A percentile compares a stretch with the other conserved stretches of the same genome.
Evolutionary conservation across 2,888 invertebrate species (phyloP).

Genomic region (Agrypnus murinus): DNA sequence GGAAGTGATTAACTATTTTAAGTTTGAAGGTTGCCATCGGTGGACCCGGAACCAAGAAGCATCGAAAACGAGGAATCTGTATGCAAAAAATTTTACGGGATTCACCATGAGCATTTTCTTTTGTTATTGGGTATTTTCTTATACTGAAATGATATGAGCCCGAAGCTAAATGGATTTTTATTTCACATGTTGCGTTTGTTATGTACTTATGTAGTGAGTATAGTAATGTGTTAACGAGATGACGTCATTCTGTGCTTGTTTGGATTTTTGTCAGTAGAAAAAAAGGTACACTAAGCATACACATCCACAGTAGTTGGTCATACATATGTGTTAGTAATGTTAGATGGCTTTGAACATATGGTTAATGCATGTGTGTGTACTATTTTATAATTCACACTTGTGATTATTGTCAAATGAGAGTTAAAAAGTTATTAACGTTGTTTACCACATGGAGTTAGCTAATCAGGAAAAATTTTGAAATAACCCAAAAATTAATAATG

Average conservation of each 20-base stretch:
- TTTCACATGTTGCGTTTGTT: too few species aligned
- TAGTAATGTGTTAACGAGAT: slow-evolving; percentile 35
- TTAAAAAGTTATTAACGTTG: slow-evolving; percentile 31
- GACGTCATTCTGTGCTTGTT: slow-evolving; percentile 43
- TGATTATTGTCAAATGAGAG: background rate
- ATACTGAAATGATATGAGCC: background rate
- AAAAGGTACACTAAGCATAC: slow-evolving; percentile 35
- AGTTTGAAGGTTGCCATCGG: slow-evolving; percentile 60
- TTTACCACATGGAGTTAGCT: slow-evolving; percentile 29
- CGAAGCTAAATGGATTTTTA: background rate
- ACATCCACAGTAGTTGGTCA: slow-evolving; percentile 24
- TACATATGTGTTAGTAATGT: slow-evolving; percentile 34
- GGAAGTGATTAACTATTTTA: slow-evolving; percentile 64
- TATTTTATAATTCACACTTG: slow-evolving; percentile 11
- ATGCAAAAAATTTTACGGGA: slow-evolving; percentile 15
- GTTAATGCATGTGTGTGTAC: slow-evolving; percentile 27
- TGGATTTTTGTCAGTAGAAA: slow-evolving; percentile 25
- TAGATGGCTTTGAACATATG: slow-evolving; percentile 40
- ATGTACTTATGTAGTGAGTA: background rate
- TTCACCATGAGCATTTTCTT: slow-evolving; percentile 14
- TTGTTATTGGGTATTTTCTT: background rate
- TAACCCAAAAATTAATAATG: slow-evolving; percentile 27
- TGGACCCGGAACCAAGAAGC: slow-evolving; percentile 57
- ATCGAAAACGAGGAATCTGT: slow-evolving; percentile 4
- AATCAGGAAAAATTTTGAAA: slow-evolving; percentile 9